A percentile compares a stretch with the other conserved stretches of the same genome.
phyloP scores from a whole-genome alignment of 2,113 vertebrate genomes.

The Neoarius graeffei region DNA sequence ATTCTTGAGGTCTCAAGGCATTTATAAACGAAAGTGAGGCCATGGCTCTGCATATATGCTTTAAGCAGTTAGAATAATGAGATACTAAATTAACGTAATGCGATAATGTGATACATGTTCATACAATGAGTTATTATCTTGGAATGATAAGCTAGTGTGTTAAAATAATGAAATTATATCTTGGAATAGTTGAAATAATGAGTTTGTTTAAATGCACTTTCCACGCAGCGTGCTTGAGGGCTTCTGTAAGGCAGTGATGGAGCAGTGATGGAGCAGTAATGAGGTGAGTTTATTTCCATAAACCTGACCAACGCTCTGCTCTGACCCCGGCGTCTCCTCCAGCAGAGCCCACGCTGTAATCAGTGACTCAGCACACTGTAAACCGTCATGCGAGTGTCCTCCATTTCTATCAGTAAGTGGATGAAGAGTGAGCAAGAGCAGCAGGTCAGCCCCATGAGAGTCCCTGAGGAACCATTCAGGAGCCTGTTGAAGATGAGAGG shows the following conservation, averaged over 20 bases:
- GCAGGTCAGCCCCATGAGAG: slow-evolving; percentile 57
- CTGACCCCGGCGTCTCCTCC: not conserved
- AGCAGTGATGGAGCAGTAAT: not conserved
- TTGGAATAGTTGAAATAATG: not conserved
- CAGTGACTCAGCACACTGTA: slow-evolving; percentile 25
- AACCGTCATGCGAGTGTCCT: slow-evolving; percentile 31
- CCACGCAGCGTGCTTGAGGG: not conserved
- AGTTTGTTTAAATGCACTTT: not conserved
- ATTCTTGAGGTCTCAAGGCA: too few relatives aligned
- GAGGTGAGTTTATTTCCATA: slow-evolving; percentile 29
- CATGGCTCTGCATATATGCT: too few relatives aligned
- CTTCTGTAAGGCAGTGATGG: not conserved
- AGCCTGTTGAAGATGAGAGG: slow-evolving; percentile 33
- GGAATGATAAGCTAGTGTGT: too few relatives aligned
- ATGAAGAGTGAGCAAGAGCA: slow-evolving; percentile 56
- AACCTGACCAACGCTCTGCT: slow-evolving; percentile 7
- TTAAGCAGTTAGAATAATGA: too few relatives aligned
- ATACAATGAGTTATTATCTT: too few relatives aligned
- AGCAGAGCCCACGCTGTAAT: not conserved
- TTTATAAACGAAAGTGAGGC: too few relatives aligned
- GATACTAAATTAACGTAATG: too few relatives aligned
- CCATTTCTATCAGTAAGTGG: slow-evolving; percentile 56
- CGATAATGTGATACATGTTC: too few relatives aligned
- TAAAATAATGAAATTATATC: not conserved
- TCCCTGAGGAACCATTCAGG: slow-evolving; percentile 65